phyloP scores from a whole-genome alignment of 2,113 vertebrate species.

The Chlorocebus sabaeus region DNA sequence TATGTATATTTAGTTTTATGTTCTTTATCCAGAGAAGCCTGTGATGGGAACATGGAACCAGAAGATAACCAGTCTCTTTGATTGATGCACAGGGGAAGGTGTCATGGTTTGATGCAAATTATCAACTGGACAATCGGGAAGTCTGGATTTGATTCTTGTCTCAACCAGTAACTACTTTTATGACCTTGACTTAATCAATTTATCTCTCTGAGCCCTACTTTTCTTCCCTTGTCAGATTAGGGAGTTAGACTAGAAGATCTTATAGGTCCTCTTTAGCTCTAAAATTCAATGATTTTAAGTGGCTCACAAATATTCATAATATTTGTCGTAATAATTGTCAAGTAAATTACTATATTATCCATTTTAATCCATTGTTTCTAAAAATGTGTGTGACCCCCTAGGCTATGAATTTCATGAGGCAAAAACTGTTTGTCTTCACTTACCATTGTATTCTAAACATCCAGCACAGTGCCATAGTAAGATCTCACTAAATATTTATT shows the following conservation, averaged over 20 bases:
- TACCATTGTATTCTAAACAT: not conserved
- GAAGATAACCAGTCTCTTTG: not conserved
- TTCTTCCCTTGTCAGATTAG: not conserved
- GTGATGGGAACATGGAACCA: not conserved
- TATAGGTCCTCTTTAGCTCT: not conserved
- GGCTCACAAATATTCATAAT: not conserved
- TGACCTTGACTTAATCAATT: not conserved
- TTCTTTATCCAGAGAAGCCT: not conserved
- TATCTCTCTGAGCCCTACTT: not conserved
- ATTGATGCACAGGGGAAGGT: not conserved
- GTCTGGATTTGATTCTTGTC: not conserved
- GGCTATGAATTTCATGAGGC: not conserved
- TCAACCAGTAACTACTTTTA: not conserved
- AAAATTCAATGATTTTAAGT: conserved; percentile 21
- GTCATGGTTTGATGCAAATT: not conserved
- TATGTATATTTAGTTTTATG: not conserved
- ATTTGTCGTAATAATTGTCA: not conserved
- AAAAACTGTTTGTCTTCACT: not conserved
- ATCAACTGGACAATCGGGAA: not conserved
- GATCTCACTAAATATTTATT: not conserved
- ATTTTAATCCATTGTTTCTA: not conserved
- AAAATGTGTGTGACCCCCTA: not conserved
- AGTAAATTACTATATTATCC: not conserved
- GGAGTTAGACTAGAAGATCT: not conserved
- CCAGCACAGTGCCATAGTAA: not conserved